Conservation (phyloP, 2,797 vertebrate species). For the Telmatherina bonti region DNA sequence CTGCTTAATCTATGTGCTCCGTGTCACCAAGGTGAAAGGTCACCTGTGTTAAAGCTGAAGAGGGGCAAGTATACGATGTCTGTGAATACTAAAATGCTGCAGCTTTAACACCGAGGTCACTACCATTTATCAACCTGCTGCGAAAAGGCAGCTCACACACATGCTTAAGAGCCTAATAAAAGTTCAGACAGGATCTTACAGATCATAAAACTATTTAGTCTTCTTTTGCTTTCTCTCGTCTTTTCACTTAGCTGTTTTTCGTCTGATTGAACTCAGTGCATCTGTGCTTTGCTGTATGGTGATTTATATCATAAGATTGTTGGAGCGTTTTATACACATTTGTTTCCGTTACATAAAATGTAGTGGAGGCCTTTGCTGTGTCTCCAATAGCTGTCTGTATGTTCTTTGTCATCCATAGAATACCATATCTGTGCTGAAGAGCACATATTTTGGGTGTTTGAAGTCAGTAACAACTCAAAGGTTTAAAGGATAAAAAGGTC, state of each 20-base stretch:
- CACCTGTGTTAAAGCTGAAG: constrained; percentile 39
- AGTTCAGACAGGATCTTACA: constrained; percentile 80
- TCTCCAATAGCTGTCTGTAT: no score
- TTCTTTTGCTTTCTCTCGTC: constrained; percentile 22
- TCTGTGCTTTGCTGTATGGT: constrained; percentile 13
- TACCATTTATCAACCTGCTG: constrained; percentile 72
- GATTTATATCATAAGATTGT: no score
- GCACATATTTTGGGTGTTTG: no score
- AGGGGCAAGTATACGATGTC: constrained; percentile 33
- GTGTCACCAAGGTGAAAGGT: constrained; percentile 58
- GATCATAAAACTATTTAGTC: constrained; percentile 74
- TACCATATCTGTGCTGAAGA: not conserved
- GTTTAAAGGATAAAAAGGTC: not conserved
- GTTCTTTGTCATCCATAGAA: no score
- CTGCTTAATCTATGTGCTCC: constrained; percentile 72
- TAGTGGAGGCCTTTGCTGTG: no score
- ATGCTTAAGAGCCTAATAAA: constrained; percentile 78
- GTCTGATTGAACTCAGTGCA: constrained; percentile 22
- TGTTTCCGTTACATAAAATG: no score
- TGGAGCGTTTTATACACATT: no score
- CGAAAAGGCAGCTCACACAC: constrained; percentile 69
- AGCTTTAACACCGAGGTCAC: constrained; percentile 62
- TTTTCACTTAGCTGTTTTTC: constrained; percentile 42
- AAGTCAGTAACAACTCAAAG: not conserved
- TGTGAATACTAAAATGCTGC: constrained; percentile 37